Conservation (phyloP, 2,113 vertebrate species). For the Catagonus wagneri region DNA sequence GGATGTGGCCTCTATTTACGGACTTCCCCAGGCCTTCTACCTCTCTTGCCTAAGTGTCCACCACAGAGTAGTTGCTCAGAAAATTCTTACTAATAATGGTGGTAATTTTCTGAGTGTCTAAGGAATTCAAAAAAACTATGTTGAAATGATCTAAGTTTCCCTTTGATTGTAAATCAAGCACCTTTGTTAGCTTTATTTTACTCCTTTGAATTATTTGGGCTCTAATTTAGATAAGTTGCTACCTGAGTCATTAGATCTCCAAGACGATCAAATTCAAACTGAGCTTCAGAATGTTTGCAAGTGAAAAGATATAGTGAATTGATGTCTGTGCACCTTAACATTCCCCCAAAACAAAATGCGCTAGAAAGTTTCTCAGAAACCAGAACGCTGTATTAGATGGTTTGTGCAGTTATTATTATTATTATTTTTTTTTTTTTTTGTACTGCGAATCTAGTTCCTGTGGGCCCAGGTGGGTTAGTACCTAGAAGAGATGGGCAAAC, state of each 20-base stretch:
- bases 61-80: neutral
- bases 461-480: neutral
- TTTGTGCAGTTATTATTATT: neutral
- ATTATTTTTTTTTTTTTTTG: slow-evolving; percentile 38
- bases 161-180: slow-evolving; percentile 6
- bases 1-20: neutral
- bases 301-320: neutral
- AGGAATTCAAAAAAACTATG: neutral
- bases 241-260: neutral
- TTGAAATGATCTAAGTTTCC: slow-evolving; percentile 3
- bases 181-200: slow-evolving; percentile 15
- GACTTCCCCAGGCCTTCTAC: neutral
- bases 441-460: neutral
- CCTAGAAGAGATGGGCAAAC: neutral
- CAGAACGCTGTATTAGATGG: neutral
- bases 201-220: slow-evolving; percentile 38
- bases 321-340: neutral
- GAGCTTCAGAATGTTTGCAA: slow-evolving; percentile 34
- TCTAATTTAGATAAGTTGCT: neutral
- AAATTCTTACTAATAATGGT: slow-evolving; percentile 35
- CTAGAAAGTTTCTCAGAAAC: neutral
- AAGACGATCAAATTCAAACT: slow-evolving; percentile 46
- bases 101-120: slow-evolving; percentile 12
- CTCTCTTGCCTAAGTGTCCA: neutral
- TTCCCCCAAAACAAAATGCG: neutral